These are phyloP conservation scores for Dusona sp. DNA, from an alignment of 2,888 invertebrate genomes.

Conservation along the genomic window DNA sequence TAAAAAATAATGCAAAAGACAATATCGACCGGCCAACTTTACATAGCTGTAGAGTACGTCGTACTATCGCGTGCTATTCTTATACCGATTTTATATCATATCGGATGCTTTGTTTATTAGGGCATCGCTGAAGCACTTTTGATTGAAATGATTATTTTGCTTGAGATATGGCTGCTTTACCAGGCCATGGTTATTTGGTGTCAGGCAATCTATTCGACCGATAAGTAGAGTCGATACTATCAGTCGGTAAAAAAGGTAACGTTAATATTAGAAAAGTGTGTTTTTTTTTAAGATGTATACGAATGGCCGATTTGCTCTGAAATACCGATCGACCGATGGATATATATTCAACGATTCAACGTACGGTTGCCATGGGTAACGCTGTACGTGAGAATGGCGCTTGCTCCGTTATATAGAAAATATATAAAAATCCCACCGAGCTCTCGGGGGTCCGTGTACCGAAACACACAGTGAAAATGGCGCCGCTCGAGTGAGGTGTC, in stretches of 20 bases:
- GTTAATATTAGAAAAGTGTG: background rate
- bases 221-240: too few species aligned
- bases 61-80: too few species aligned
- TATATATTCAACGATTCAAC: conserved; percentile 51
- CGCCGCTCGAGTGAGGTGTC: conserved; percentile 80
- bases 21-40: too few species aligned
- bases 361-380: conserved; percentile 69
- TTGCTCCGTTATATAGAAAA: conserved; percentile 57
- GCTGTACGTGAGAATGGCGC: conserved; percentile 63
- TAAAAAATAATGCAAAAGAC: too few species aligned
- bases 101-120: too few species aligned
- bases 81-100: too few species aligned
- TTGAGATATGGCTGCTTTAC: background rate
- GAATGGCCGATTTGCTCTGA: background rate
- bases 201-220: background rate
- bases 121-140: background rate
- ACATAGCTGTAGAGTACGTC: background rate
- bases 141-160: background rate
- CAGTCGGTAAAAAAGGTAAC: background rate
- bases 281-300: background rate
- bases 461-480: conserved; percentile 81
- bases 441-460: conserved; percentile 60
- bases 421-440: conserved; percentile 56
- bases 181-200: background rate
- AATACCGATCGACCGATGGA: conserved; percentile 44